Evolutionary conservation across 2,113 vertebrate genomes (phyloP).

Genomic region (Pan troglodytes): NHGRI_mPanTro3-v2.1_pri NC_086015.1:175487501-175488000

Average conservation of each 20-base stretch:
- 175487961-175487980: background rate
- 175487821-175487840: background rate
- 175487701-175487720: background rate
- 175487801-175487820: background rate
- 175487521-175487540: background rate
- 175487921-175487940: background rate
- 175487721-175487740: background rate
- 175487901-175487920: background rate
- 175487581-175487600: conserved; percentile 63
- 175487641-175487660: background rate
- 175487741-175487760: background rate
- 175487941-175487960: background rate
- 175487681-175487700: background rate
- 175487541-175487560: background rate
- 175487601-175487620: background rate
- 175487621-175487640: background rate
- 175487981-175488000: background rate
- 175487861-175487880: background rate
- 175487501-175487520: background rate
- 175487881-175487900: background rate
- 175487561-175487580: background rate
- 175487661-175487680: background rate
- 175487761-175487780: background rate
- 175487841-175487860: background rate
- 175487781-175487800: background rate